Evolutionary conservation across 1,140 invertebrate genomes (phyloP).

Genomic region (Diorhabda sublineata): DNA sequence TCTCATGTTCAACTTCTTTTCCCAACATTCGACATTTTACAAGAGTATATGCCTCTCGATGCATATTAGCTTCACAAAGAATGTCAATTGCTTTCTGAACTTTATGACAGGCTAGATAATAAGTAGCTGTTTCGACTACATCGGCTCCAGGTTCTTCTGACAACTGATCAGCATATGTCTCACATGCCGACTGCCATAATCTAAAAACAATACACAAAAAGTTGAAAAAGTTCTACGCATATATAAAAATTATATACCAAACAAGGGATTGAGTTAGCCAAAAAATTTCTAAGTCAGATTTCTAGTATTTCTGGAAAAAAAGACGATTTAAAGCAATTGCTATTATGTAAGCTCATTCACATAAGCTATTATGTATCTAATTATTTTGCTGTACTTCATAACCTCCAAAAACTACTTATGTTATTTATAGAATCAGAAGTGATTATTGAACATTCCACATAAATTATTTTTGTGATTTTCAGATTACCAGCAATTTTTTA

Average conservation of each 20-base stretch:
- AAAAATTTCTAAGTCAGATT: too few species aligned
- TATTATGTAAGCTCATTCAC: too few species aligned
- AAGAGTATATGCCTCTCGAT: constrained; percentile 59
- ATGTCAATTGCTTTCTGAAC: constrained; percentile 57
- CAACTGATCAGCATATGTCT: constrained; percentile 61
- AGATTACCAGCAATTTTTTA: too few species aligned
- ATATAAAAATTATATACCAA: not conserved
- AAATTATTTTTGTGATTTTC: too few species aligned
- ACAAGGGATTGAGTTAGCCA: too few species aligned
- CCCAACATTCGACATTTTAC: constrained; percentile 54
- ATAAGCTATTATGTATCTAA: too few species aligned
- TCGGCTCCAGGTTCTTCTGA: constrained; percentile 51
- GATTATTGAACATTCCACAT: too few species aligned
- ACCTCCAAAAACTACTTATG: too few species aligned
- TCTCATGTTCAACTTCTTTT: constrained; percentile 48
- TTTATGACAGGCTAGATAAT: constrained; percentile 59
- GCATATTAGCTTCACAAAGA: constrained; percentile 53
- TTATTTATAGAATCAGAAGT: too few species aligned
- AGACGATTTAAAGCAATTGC: too few species aligned
- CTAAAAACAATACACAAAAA: constrained; percentile 13
- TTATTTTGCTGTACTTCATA: too few species aligned
- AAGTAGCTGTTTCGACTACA: constrained; percentile 56
- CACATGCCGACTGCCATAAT: constrained; percentile 52
- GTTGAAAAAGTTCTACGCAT: not conserved
- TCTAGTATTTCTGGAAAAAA: too few species aligned